phyloP scores from a whole-genome alignment of 1,140 invertebrate species.

The Colletes latitarsis region DNA sequence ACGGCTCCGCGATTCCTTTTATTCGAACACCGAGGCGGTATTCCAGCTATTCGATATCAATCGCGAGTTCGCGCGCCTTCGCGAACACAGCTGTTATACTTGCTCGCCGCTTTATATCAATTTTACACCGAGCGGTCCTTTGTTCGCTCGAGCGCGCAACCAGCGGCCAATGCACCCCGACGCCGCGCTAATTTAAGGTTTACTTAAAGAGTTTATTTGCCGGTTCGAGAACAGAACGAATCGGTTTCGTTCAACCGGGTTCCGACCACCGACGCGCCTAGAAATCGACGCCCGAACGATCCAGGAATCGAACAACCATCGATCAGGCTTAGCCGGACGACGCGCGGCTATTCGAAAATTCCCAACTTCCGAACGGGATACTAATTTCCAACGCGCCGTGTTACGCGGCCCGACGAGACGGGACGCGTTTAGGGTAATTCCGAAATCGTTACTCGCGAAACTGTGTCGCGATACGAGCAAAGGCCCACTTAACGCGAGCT shows the following conservation, averaged over 20 bases:
- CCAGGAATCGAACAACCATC: no score
- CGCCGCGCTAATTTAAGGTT: conserved; percentile 15
- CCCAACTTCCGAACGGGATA: no score
- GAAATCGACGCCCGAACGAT: not conserved
- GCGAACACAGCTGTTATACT: not conserved
- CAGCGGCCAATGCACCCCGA: not conserved
- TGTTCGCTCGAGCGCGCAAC: not conserved
- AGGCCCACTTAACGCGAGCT: no score
- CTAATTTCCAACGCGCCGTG: no score
- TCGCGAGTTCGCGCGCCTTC: conserved; percentile 30
- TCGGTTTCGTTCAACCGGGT: not conserved
- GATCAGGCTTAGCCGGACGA: no score
- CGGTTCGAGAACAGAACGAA: not conserved
- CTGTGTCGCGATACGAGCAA: no score
- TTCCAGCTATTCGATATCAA: conserved; percentile 22
- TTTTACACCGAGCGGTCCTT: conserved; percentile 11
- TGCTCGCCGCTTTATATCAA: not conserved
- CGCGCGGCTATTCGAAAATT: no score
- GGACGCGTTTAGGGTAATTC: no score
- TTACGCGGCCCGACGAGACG: no score
- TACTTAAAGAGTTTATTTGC: not conserved
- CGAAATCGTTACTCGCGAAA: no score
- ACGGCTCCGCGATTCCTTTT: conserved; percentile 23
- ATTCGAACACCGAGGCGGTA: conserved; percentile 14
- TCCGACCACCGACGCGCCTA: not conserved